Conservation (phyloP, 2,888 invertebrate genomes). For the Mythimna albipuncta region DNA sequence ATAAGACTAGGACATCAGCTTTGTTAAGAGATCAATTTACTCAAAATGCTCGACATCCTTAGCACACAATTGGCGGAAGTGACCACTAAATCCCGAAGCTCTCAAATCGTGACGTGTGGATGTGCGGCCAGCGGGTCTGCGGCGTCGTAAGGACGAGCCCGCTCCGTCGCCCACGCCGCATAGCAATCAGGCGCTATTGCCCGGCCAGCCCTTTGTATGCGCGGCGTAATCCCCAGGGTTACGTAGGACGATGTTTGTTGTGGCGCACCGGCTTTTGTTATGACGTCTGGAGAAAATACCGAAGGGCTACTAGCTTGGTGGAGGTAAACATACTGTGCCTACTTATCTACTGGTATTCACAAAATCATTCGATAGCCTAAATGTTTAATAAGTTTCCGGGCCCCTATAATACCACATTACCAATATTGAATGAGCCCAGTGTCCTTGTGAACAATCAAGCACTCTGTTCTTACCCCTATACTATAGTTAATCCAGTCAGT, state of each 20-base stretch:
- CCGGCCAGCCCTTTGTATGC: slow-evolving; percentile 43
- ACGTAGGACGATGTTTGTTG: slow-evolving; percentile 31
- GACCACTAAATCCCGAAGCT: slow-evolving; percentile 28
- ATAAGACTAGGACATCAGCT: slow-evolving; percentile 22
- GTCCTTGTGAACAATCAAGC: background rate
- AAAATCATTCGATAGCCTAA: background rate
- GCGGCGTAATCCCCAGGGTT: slow-evolving; percentile 31
- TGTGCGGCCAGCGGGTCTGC: slow-evolving; percentile 47
- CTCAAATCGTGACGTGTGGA: slow-evolving; percentile 37
- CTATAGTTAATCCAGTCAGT: slow-evolving; percentile 4
- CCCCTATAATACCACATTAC: background rate
- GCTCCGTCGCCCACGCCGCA: slow-evolving; percentile 38
- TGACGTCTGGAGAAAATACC: slow-evolving; percentile 4
- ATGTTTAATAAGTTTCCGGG: too few species aligned
- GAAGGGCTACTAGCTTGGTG: background rate
- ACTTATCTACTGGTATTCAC: background rate
- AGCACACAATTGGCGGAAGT: slow-evolving; percentile 48
- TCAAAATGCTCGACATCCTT: slow-evolving; percentile 39
- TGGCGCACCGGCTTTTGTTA: slow-evolving; percentile 7
- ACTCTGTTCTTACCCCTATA: background rate
- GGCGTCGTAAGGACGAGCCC: slow-evolving; percentile 11
- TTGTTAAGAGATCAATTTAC: slow-evolving; percentile 37
- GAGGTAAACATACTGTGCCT: too few species aligned
- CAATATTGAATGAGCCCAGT: background rate
- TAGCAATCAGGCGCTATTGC: slow-evolving; percentile 46